phyloP scores from a whole-genome alignment of 2,113 vertebrate genomes.

The Oryzias melastigma region DNA sequence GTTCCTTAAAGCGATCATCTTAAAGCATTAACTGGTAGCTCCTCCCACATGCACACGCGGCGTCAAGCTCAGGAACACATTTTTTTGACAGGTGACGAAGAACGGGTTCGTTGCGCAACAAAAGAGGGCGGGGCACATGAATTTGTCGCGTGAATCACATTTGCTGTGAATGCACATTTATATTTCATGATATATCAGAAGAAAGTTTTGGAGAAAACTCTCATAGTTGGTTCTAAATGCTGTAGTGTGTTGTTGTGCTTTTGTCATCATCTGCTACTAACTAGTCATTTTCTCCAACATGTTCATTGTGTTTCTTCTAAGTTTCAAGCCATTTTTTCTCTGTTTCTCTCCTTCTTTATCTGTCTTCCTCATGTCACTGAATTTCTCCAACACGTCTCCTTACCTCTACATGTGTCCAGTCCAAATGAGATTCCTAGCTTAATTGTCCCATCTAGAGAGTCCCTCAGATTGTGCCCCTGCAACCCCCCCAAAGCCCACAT shows the following conservation, averaged over 20 bases:
- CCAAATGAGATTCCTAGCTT: conserved; percentile 43
- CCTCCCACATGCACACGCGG: too few species aligned
- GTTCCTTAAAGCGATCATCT: too few species aligned
- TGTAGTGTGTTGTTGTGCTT: not conserved
- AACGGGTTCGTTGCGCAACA: too few species aligned
- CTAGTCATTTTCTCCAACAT: conserved; percentile 5
- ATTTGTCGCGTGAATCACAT: too few species aligned
- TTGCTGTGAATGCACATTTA: too few species aligned
- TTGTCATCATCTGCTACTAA: conserved; percentile 1
- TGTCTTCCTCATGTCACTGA: conserved; percentile 5
- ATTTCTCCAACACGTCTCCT: conserved; percentile 4
- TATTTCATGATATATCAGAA: too few species aligned
- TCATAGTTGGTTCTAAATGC: not conserved
- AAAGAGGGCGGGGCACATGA: too few species aligned
- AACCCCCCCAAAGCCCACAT: conserved; percentile 16
- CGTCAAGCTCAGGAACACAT: too few species aligned
- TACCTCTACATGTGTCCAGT: conserved; percentile 25
- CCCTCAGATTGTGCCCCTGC: conserved; percentile 14
- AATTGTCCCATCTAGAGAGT: conserved; percentile 26
- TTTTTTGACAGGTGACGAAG: too few species aligned
- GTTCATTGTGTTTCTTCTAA: conserved; percentile 10
- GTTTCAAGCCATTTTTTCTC: conserved; percentile 22
- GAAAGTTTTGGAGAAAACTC: too few species aligned
- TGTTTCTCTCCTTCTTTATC: conserved; percentile 28
- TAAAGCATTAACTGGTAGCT: too few species aligned